Base-by-base conservation (phyloP, 37 sponge, comb jelly and placozoan genomes). In the Agelas oroides region DNA sequence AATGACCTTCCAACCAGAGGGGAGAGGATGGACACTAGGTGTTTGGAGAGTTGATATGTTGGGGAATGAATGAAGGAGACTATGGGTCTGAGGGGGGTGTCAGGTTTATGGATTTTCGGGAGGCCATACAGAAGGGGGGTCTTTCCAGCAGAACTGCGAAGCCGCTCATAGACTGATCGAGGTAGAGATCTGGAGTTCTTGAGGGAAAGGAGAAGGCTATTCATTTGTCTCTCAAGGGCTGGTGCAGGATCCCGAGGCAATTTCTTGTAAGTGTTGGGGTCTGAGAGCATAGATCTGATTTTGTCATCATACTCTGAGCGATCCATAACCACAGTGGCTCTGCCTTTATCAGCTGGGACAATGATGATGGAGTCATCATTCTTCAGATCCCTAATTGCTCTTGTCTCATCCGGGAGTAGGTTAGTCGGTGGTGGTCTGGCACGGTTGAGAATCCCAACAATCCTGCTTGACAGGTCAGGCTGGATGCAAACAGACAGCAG, bases 51-150 rank as follows among this genome's bases (percentile, higher is more conserved):
- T n/a, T n/a, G n/a, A n/a, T n/a, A n/a, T n/a, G n/a, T n/a, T n/a
- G n/a, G n/a, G n/a, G n/a, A n/a, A n/a, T n/a, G n/a, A n/a, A n/a
- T n/a, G n/a, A n/a, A n/a, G n/a, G 76, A 57, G 35, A 76, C 76
- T 2, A 57, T 76, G 13, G 76, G 76, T 30, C 76, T 2, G 59
- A 76, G 60, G 18, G 59, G 76, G 34, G 60, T 31, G 19, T 14
- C 76, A 27, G 61, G 59, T 25, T 76, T 76, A 15, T 76, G 76
- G 14, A 76, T 41, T 54, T 76, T 76, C 24, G 76, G 76, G 1
- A 76, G 35, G 25, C 76, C 76, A 17, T 76, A 76, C 5, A 76
- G 8, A 1, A 25, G 60, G 41, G 76, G 76, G 35, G 52, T 41
- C 61, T 8, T 54, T 8, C 76, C 76, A 32, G 60, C 76, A 2